Conservation (phyloP, 1,140 invertebrate genomes). For the Trachymyrmex septentrionalis region DNA sequence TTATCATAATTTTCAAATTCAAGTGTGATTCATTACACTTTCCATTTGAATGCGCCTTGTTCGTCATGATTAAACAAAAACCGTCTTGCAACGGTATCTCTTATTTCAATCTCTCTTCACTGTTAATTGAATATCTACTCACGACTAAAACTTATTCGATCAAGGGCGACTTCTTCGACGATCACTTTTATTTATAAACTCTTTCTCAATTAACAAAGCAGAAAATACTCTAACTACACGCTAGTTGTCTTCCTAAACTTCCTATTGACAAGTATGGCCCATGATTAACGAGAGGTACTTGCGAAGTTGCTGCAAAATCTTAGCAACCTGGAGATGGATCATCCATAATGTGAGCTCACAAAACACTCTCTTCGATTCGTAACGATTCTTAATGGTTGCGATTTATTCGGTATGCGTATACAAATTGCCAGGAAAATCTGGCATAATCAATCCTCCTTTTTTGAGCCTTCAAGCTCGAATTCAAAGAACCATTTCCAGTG, state of each 20-base stretch:
- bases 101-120: not conserved
- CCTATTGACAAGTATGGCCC: conserved; percentile 53
- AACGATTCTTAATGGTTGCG: conserved; percentile 54
- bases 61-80: conserved; percentile 7
- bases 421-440: conserved; percentile 52
- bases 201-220: conserved; percentile 42
- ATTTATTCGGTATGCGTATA: conserved; percentile 50
- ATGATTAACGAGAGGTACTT: conserved; percentile 62
- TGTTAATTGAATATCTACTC: conserved; percentile 35
- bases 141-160: conserved; percentile 19
- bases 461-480: not conserved
- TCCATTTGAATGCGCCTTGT: not conserved
- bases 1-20: not conserved
- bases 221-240: conserved; percentile 37
- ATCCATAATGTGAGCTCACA: conserved; percentile 40
- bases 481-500: not conserved
- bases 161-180: conserved; percentile 5
- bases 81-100: not conserved
- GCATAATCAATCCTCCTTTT: conserved; percentile 40
- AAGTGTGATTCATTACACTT: not conserved
- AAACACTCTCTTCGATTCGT: conserved; percentile 49
- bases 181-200: conserved; percentile 32
- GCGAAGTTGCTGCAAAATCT: conserved; percentile 47
- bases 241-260: conserved; percentile 47
- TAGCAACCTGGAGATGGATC: not conserved